These are phyloP conservation scores for Acanthisitta chloris DNA, from an alignment of 2,113 vertebrate genomes.

Conservation along the genomic window DNA sequence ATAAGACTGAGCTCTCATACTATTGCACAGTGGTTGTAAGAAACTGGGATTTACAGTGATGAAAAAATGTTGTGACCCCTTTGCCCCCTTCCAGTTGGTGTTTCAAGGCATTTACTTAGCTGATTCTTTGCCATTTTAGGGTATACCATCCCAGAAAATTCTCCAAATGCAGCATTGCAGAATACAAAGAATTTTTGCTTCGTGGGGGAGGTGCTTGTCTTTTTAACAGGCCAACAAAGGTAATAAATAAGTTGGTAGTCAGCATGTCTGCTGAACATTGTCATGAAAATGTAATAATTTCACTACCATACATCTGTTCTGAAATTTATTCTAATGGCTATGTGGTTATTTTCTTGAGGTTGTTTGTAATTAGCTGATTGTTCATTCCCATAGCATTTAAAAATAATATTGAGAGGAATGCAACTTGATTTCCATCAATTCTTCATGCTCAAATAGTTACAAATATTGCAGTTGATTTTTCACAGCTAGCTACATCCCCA, in stretches of 20 bases:
- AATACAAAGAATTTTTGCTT: conserved; percentile 92
- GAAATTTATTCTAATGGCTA: background rate
- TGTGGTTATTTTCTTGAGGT: background rate
- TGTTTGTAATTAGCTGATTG: background rate
- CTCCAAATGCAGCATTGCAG: conserved; percentile 95
- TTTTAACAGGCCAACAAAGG: conserved; percentile 96
- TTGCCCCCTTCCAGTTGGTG: background rate
- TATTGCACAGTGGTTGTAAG: conserved; percentile 11
- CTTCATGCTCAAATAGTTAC: background rate
- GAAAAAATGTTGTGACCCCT: background rate
- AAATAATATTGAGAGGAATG: background rate
- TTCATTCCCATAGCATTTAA: background rate
- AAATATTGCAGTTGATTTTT: background rate
- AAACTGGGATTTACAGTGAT: conserved; percentile 45
- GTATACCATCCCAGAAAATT: conserved; percentile 91
- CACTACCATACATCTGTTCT: background rate
- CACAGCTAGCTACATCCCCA: background rate
- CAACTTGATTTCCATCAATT: background rate
- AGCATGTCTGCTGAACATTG: background rate
- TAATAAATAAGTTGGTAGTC: conserved; percentile 38
- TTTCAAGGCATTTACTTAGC: conserved; percentile 11
- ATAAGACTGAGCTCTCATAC: background rate
- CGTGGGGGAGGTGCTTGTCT: conserved; percentile 95
- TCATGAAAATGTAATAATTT: background rate
- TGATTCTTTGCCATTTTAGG: conserved; percentile 71